A percentile compares a stretch with the other conserved stretches of the same genome.
Conservation (phyloP, 2,888 invertebrate species). For the Chymomyza caudatula region DNA sequence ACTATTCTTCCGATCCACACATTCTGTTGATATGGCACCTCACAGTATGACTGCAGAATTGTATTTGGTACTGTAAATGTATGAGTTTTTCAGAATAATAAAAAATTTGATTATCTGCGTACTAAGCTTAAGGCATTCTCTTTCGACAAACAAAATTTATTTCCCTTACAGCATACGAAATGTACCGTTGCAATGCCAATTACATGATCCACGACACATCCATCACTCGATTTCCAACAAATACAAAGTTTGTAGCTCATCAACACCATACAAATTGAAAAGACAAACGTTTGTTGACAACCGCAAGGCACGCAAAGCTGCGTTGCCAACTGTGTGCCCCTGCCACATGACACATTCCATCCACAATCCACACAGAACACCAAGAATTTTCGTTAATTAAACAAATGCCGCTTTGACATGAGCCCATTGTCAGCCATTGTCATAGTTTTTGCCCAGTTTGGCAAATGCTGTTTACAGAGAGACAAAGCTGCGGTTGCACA, state of each 20-base stretch:
- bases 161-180: background rate
- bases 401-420: slow-evolving; percentile 72
- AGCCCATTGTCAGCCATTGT: slow-evolving; percentile 46
- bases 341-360: slow-evolving; percentile 27
- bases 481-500: background rate
- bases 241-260: too few relatives aligned
- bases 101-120: too few relatives aligned
- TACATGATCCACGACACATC: background rate
- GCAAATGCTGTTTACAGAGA: background rate
- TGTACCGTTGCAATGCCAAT: background rate
- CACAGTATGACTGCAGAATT: too few relatives aligned
- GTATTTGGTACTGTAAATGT: too few relatives aligned
- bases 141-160: background rate
- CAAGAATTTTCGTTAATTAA: slow-evolving; percentile 67
- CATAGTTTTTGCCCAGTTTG: background rate
- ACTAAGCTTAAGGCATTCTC: too few relatives aligned
- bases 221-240: too few relatives aligned
- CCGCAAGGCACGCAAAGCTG: background rate
- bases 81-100: too few relatives aligned
- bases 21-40: too few relatives aligned
- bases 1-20: too few relatives aligned
- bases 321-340: background rate
- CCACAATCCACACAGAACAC: slow-evolving; percentile 57
- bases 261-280: slow-evolving; percentile 65
- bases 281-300: slow-evolving; percentile 38